phyloP scores from a whole-genome alignment of 1,140 invertebrate species.

The Amphibalanus amphitrite region DNA sequence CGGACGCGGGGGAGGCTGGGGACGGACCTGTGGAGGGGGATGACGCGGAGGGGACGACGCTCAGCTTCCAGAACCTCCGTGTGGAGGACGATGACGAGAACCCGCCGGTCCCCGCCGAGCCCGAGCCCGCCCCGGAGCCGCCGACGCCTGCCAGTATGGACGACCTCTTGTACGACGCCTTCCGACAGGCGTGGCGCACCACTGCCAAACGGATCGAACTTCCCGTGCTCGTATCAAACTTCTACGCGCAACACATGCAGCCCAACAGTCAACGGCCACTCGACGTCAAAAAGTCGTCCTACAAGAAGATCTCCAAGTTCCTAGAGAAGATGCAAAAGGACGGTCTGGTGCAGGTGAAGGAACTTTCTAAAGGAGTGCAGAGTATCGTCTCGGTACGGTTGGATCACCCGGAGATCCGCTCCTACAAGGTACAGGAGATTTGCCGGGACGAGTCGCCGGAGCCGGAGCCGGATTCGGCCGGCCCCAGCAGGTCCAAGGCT shows the following conservation, averaged over 20 bases:
- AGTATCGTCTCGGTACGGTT: slow-evolving; percentile 40
- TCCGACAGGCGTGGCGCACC: slow-evolving; percentile 55
- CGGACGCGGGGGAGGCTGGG: too few species aligned
- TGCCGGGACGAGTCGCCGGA: slow-evolving; percentile 23
- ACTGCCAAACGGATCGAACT: slow-evolving; percentile 38
- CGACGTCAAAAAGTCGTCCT: slow-evolving; percentile 75
- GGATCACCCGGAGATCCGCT: slow-evolving; percentile 33
- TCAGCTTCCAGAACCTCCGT: neutral
- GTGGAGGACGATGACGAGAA: neutral
- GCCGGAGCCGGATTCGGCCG: slow-evolving; percentile 26
- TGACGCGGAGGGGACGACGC: neutral
- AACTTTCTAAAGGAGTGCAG: slow-evolving; percentile 52
- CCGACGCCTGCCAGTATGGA: slow-evolving; percentile 37
- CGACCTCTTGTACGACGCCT: slow-evolving; percentile 50
- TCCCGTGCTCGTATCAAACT: slow-evolving; percentile 54
- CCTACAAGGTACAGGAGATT: slow-evolving; percentile 22
- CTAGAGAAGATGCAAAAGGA: slow-evolving; percentile 39
- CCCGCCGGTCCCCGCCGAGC: neutral
- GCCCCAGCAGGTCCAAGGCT: neutral
- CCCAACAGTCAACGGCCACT: slow-evolving; percentile 37
- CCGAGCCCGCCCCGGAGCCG: neutral
- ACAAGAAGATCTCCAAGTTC: slow-evolving; percentile 71
- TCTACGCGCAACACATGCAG: slow-evolving; percentile 60
- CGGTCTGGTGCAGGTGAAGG: slow-evolving; percentile 44
- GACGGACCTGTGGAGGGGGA: too few species aligned